Base-by-base conservation (phyloP, 2,888 invertebrate genomes). In the Melieria omissa region DNA sequence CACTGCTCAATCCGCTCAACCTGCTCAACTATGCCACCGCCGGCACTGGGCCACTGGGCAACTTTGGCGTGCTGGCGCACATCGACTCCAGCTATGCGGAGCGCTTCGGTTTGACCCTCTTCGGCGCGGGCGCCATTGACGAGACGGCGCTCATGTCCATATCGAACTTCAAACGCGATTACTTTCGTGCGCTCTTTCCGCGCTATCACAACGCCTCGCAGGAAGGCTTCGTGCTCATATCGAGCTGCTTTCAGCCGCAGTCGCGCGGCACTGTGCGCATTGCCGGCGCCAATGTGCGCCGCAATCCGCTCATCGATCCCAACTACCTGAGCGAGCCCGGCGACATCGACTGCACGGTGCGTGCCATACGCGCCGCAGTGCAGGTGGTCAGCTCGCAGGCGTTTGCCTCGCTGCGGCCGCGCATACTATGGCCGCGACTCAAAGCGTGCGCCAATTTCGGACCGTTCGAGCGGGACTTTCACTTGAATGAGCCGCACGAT, bases 301-400 rank as follows among this genome's bases (percentile, higher is more conserved):
- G 88, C 9, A 89, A 90, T 29, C 94, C 94, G 0, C 83, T 88
- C 0, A 92, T 96, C 54, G 90, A 95, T 82, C 93, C 94, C 0
- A 92, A 93, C 75, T 96, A 95, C 83, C 86, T 95, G 73, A 86
- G 90, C 52, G 86, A 90, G 4, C 82, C 86, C 1, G 85, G 88
- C 60, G 95, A 95, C 81, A 84, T 93, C 5, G 80, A 81, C 2
- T 93, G 93, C 80, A 91, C 90, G 74, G 87, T 90, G 14, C 86
- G 88, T 83, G 92, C 91, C 7, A 88, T 93, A 47, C 88, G 90
- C 64, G 85, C 91, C 65, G 91, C 89, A 0, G 88, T 91, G 0
- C 75, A 81, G 78, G 81, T 81, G 54, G 81, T 91, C 5, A 85
- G 88, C 0, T 90, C 91, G 0, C 84, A 88, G 16, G 84, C 90